Evolutionary conservation across 2,797 vertebrate genomes (phyloP).

Genomic region (Dromococcyx pavoninus): DNA sequence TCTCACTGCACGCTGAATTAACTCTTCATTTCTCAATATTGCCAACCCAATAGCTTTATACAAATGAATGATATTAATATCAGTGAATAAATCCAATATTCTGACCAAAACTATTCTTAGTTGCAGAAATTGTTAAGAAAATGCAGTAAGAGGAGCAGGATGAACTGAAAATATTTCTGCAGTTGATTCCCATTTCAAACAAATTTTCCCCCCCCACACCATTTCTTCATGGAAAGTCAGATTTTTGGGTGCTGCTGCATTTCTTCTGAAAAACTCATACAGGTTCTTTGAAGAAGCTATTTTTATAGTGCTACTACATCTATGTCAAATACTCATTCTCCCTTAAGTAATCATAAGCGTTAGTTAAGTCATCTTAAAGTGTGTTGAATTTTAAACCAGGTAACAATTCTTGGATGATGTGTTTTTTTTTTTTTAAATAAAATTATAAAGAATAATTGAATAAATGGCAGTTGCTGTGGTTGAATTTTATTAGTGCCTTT

Average conservation of each 20-base stretch:
- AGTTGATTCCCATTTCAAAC: background rate
- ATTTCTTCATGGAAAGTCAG: background rate
- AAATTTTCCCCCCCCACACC: background rate
- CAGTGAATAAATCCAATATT: background rate
- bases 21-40: background rate
- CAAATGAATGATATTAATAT: background rate
- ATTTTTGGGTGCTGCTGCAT: background rate
- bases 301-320: background rate
- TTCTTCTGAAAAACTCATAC: background rate
- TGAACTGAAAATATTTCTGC: background rate
- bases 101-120: background rate
- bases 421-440: too few relatives aligned
- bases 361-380: background rate
- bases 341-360: background rate
- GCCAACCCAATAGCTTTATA: background rate
- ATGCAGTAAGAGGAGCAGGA: background rate
- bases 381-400: background rate
- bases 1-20: background rate
- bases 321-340: background rate
- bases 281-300: background rate
- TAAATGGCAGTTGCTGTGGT: background rate
- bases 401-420: background rate
- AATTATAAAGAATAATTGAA: background rate
- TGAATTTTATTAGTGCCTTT: background rate
- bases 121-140: background rate